These are phyloP conservation scores for Sesamia inferens DNA, from an alignment of 2,888 invertebrate genomes.

Conservation along the genomic window DNA sequence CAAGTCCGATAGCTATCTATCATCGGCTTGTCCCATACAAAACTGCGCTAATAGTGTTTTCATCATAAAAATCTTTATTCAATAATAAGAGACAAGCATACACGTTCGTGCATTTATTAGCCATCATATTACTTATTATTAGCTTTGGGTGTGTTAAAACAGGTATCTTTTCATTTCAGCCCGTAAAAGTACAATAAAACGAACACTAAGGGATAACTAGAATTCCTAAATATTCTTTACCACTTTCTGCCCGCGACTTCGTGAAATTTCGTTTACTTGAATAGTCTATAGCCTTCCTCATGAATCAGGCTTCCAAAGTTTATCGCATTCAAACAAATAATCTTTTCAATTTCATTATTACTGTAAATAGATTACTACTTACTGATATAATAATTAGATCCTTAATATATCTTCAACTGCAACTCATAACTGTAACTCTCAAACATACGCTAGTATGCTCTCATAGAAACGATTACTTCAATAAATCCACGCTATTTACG, in stretches of 20 bases:
- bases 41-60: background rate
- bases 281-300: background rate
- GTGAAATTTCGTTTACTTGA: background rate
- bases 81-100: too few species aligned
- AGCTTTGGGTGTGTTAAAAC: too few species aligned
- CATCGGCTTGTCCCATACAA: background rate
- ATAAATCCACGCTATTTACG: slow-evolving; percentile 36
- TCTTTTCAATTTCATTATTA: too few species aligned
- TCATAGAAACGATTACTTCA: slow-evolving; percentile 15
- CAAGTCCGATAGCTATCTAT: background rate
- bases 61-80: too few species aligned
- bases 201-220: background rate
- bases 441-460: slow-evolving; percentile 12
- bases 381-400: background rate
- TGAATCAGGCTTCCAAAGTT: too few species aligned
- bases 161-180: slow-evolving; percentile 12
- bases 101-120: too few species aligned
- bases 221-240: background rate
- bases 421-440: slow-evolving; percentile 2
- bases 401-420: background rate
- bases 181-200: background rate
- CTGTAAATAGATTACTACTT: background rate
- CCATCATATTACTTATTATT: background rate
- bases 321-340: too few species aligned
- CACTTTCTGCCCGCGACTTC: too few species aligned